These are phyloP conservation scores for Phylloscopus whistleri DNA, from an alignment of 2,113 vertebrate species.

Conservation along the genomic window DNA sequence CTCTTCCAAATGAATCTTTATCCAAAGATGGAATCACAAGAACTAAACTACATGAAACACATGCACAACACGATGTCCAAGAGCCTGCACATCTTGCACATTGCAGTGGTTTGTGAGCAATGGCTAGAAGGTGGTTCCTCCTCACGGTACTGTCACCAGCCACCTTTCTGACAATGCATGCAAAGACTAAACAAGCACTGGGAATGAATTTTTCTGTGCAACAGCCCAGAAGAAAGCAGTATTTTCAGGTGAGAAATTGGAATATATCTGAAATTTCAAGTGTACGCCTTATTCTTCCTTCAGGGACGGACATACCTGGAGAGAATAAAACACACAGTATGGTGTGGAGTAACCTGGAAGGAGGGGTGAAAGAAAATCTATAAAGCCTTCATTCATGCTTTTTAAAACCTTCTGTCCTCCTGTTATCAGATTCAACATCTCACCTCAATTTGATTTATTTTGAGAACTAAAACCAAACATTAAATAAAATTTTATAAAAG, in stretches of 20 bases:
- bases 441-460: not conserved
- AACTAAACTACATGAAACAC: not conserved
- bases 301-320: not conserved
- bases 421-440: constrained; percentile 7
- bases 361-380: not conserved
- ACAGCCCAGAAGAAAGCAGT: not conserved
- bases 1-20: not conserved
- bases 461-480: constrained; percentile 13
- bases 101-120: not conserved
- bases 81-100: not conserved
- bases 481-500: not conserved
- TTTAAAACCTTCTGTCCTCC: not conserved
- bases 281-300: not conserved
- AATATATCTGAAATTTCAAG: not conserved
- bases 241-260: not conserved
- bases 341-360: not conserved
- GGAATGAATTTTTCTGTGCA: not conserved
- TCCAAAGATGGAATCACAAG: not conserved
- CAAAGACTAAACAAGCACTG: not conserved
- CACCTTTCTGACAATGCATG: not conserved
- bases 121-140: not conserved
- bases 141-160: not conserved
- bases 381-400: constrained; percentile 18
- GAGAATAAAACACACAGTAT: not conserved
- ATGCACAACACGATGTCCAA: fast-evolving